These are phyloP conservation scores for Upupa epops DNA, from an alignment of 2,113 vertebrate genomes.

Conservation along the genomic window DNA sequence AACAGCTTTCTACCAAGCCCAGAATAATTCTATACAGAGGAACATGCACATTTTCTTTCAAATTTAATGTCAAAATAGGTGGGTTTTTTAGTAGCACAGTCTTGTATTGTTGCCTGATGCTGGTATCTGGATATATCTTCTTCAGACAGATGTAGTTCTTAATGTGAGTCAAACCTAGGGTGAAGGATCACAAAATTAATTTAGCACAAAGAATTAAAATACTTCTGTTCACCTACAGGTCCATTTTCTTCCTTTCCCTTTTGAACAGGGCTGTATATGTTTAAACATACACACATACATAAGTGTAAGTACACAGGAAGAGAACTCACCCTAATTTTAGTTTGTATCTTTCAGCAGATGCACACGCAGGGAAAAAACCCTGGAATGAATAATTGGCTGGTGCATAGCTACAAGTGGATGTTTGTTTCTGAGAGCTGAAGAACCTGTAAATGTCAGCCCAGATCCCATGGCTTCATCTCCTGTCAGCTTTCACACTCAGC, in stretches of 20 bases:
- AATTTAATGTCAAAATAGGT: not conserved
- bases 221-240: not conserved
- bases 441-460: not conserved
- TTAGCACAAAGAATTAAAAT: not conserved
- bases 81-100: not conserved
- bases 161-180: not conserved
- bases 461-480: not conserved
- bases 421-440: not conserved
- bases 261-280: not conserved
- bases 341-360: not conserved
- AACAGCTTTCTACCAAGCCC: constrained; percentile 9
- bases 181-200: not conserved
- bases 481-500: not conserved
- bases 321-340: not conserved
- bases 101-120: not conserved
- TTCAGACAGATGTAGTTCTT: not conserved
- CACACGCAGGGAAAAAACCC: not conserved
- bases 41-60: not conserved
- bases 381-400: not conserved
- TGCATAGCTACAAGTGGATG: not conserved
- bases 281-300: fast-evolving
- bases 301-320: not conserved
- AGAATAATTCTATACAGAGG: not conserved
- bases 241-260: not conserved
- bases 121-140: not conserved